Percentiles rank a stretch among this genome's conserved stretches.
Conservation (phyloP, 2,888 invertebrate species). For the Physocephala rufipes region DNA sequence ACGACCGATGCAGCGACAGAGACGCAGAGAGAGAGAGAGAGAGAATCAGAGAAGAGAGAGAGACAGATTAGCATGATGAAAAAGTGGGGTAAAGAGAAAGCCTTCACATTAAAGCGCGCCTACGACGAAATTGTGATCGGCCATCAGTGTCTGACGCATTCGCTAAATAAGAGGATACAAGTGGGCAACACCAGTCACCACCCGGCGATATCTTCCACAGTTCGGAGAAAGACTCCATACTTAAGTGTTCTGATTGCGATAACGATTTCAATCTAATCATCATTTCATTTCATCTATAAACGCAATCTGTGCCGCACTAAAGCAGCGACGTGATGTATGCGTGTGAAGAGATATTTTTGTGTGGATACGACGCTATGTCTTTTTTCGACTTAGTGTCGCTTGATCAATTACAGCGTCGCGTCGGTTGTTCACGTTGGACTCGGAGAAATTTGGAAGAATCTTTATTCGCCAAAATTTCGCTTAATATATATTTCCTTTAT, state of each 20-base stretch:
- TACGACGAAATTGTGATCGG: not conserved
- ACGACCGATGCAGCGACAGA: not conserved
- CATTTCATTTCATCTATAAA: not conserved
- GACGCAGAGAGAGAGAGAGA: not conserved
- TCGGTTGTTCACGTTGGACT: no score
- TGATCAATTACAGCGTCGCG: no score
- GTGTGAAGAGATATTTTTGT: no score
- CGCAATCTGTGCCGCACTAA: no score
- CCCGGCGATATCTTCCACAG: not conserved
- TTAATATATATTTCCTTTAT: not conserved
- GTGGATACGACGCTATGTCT: no score
- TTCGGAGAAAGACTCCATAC: not conserved
- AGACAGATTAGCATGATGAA: constrained; percentile 27
- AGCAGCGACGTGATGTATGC: no score
- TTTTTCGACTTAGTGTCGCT: no score
- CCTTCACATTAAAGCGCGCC: constrained; percentile 43
- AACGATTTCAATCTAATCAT: not conserved
- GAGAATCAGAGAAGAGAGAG: not conserved
- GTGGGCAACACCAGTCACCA: not conserved
- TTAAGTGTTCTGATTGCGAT: not conserved
- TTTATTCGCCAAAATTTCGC: no score
- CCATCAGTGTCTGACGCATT: no score
- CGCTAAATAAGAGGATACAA: not conserved
- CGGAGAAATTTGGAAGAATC: no score
- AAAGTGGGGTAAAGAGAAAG: constrained; percentile 33